Evolutionary conservation across 2,888 invertebrate species (phyloP).

Genomic region (Stenurella melanura): DNA sequence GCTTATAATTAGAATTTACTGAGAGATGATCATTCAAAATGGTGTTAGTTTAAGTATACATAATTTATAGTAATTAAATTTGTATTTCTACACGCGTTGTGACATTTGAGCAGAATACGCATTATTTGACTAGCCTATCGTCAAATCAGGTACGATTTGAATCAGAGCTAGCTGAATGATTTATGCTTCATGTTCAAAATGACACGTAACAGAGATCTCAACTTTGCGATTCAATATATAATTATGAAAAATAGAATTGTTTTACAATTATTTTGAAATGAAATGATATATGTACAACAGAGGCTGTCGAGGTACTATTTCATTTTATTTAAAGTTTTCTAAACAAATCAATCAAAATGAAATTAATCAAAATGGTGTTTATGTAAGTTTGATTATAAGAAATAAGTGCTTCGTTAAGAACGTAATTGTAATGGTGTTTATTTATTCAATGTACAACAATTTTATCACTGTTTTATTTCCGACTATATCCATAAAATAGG

Average conservation of each 20-base stretch:
- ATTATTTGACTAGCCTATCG: too few species aligned
- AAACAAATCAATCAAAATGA: slow-evolving; percentile 47
- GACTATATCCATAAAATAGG: slow-evolving; percentile 37
- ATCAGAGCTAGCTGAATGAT: too few species aligned
- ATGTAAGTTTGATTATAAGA: slow-evolving; percentile 39
- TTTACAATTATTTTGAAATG: slow-evolving; percentile 14
- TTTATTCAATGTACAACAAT: slow-evolving; percentile 39
- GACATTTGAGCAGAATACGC: too few species aligned
- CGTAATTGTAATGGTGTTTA: slow-evolving; percentile 41
- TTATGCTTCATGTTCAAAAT: too few species aligned
- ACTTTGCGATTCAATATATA: background rate
- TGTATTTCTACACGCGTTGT: too few species aligned
- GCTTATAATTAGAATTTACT: too few species aligned
- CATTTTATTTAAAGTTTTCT: slow-evolving; percentile 34
- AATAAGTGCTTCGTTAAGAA: slow-evolving; percentile 40
- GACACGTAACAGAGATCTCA: background rate
- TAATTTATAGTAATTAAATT: too few species aligned
- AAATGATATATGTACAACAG: slow-evolving; percentile 29
- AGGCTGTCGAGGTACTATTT: slow-evolving; percentile 38
- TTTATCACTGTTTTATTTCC: slow-evolving; percentile 47
- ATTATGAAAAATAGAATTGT: background rate
- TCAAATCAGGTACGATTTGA: too few species aligned
- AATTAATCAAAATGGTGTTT: slow-evolving; percentile 46
- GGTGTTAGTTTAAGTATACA: too few species aligned
- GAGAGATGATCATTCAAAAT: too few species aligned